Evolutionary conservation across 1,140 invertebrate species (phyloP), one percentile per base, ranked within the genome.

Genomic region (Thalassaphorura encarpata): DNA sequence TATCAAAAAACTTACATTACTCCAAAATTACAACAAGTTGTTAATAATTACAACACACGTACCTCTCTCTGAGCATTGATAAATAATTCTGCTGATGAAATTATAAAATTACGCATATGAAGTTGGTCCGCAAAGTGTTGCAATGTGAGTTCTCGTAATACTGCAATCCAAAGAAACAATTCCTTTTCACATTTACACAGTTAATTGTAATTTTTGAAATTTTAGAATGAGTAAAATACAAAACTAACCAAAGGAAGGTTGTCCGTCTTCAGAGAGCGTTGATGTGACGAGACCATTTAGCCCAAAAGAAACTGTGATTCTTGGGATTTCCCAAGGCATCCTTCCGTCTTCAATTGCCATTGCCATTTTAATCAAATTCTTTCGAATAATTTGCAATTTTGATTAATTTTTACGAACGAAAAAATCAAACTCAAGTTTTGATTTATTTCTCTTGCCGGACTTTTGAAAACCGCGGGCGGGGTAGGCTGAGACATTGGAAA

Each of bases 71-170:
- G 56, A 3, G 51, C 63, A 2, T 28, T 28, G 2, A 36, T 45
- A 36, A 61, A 65, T 16, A 58, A 54, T 52, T 65, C 63, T 2
- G 56, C 47, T 3, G 56, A 53, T 2, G 60, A 56, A 0, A 57
- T 49, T 0, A 61, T 52, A 36, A 65, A 65, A 42, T 61, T 56
- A n/a, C 54, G 39, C 19, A 62, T 50, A 18, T 52, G 47, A 4
- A 43, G 51, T n/a, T 60, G 56, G 21, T 61, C 56, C 4, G 48
- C 48, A 36, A 55, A 56, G 18, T 56, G 54, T 19, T 54, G 24
- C 5, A 52, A 11, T 1, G 24, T 15, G 4, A 51, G 21, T 23
- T 56, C 15, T 5, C 11, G 8, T 51, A 43, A 42, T 24, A 8
- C 3, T 46, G 18, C 16, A 19, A 24, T 41, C 2, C 28, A 3